Evolutionary conservation across 2,113 vertebrate species (phyloP).

Genomic region (Coracopsis vasa): DNA sequence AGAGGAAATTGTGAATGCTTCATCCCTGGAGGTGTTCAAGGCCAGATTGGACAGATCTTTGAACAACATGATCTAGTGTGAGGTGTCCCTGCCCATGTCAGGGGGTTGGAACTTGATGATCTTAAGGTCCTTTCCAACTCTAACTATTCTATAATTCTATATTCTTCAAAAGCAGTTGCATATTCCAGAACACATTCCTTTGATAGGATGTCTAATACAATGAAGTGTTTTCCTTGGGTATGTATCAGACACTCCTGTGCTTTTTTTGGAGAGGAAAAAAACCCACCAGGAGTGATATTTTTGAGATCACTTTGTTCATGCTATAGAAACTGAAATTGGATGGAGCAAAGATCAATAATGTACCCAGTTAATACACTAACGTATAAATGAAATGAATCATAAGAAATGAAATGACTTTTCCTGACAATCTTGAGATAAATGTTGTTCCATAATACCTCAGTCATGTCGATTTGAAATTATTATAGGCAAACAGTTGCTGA

Average conservation of each 20-base stretch:
- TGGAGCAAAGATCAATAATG: constrained; percentile 68
- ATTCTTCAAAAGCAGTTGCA: background rate
- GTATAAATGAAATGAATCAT: constrained; percentile 67
- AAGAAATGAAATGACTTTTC: constrained; percentile 65
- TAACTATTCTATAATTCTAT: background rate
- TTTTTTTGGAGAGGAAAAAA: background rate
- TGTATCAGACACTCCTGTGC: background rate
- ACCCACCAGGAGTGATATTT: constrained; percentile 21
- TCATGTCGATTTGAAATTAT: constrained; percentile 64
- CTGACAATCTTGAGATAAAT: constrained; percentile 64
- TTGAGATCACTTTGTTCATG: constrained; percentile 36
- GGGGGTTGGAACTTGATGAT: background rate
- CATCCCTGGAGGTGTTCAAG: background rate
- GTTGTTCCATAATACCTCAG: constrained; percentile 20
- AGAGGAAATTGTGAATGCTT: too few relatives aligned
- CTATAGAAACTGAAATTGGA: constrained; percentile 57
- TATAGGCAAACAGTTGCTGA: constrained; percentile 28
- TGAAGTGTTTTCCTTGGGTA: background rate
- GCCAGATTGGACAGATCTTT: background rate
- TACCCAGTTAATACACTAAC: constrained; percentile 61
- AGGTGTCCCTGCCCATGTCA: background rate
- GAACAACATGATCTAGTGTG: background rate
- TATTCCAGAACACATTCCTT: background rate
- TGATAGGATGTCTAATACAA: background rate
- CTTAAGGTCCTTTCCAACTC: background rate